Base-by-base conservation (phyloP, 2,888 invertebrate genomes). In the Mechanitis messenoides region DNA sequence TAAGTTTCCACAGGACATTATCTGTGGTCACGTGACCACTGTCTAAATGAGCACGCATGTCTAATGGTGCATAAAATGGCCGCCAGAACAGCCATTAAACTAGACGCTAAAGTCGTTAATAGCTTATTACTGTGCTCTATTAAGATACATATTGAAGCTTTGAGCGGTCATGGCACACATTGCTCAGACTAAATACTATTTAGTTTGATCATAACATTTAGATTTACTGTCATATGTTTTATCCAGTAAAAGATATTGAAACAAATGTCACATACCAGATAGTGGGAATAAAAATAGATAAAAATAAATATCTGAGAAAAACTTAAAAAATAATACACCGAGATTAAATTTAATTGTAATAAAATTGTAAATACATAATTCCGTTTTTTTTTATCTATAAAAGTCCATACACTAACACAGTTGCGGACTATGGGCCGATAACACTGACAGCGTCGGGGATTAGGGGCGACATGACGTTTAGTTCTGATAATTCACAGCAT, bases 361-460 rank as follows among this genome's bases (percentile, higher is more conserved):
- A 3, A 35, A 35, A 42, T 42, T 42, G 42, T 42, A 42, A 42
- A 42, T 42, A 42, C 11, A 42, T 9, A 3, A 3, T 42, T 42
- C 42, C 42, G 9, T 45, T 28, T 56, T 56, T 45, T n/a, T 45
- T 3, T 11, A 2, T 38, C n/a, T n/a, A 45, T 59, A 53, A 45
- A 38, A 45, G 38, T 33, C 33, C 57, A 20, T 33, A 33, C 42
- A 58, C 58, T 50, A 64, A 64, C 66, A 63, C 66, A 61, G 63
- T 66, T 56, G 61, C 57, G 57, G 53, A 55, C 59, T 64, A 64
- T 68, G 66, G 61, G 64, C 59, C 65, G 69, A 72, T 75, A 77
- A 74, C 71, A 71, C 73, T 71, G 74, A 72, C 73, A 74, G 72
- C 62, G 68, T 73, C 70, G 74, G 72, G 78, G 78, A 76, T 79